These are phyloP conservation scores for Glossophaga mutica DNA, from an alignment of 2,797 vertebrate genomes.

Conservation along the genomic window DNA sequence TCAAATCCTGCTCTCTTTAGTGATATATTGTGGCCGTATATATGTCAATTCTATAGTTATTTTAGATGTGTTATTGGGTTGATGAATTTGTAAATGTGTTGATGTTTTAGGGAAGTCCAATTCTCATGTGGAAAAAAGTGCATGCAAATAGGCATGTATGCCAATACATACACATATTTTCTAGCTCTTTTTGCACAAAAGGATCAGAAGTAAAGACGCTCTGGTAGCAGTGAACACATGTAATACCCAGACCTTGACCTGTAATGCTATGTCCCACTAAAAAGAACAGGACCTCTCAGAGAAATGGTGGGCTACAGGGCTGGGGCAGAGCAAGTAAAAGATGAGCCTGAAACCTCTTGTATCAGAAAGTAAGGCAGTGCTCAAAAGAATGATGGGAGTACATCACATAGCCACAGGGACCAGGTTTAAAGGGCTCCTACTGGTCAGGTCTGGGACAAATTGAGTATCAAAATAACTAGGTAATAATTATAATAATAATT, in stretches of 20 bases:
- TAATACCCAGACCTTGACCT: neutral
- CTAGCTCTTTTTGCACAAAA: neutral
- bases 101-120: neutral
- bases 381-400: neutral
- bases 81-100: conserved; percentile 9
- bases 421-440: neutral
- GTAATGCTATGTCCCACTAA: neutral
- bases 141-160: neutral
- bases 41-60: neutral
- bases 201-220: neutral
- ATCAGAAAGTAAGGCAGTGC: neutral
- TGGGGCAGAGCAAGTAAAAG: neutral
- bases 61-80: neutral
- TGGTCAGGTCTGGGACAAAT: neutral
- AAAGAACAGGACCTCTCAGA: neutral
- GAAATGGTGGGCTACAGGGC: neutral
- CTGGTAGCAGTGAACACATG: neutral
- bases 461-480: neutral
- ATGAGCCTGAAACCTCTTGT: neutral
- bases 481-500: neutral
- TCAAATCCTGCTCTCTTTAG: neutral
- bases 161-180: neutral
- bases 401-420: neutral
- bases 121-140: neutral
- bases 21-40: neutral